Base-by-base conservation (phyloP, 1,140 invertebrate species). In the Goniozus legneri region DNA sequence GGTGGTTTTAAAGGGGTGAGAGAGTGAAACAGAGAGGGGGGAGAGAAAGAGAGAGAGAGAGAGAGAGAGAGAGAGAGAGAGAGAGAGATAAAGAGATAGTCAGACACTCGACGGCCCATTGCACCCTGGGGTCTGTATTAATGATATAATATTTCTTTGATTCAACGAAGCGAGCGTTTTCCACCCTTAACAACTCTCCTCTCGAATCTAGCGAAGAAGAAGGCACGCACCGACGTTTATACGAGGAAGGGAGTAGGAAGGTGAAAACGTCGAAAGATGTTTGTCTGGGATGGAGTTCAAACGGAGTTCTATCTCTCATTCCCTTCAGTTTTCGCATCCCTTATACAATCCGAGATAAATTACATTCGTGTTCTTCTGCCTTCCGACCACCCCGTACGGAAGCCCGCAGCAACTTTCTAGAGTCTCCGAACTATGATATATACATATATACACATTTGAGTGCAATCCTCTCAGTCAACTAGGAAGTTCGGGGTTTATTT, bases 71-170 rank as follows among this genome's bases (percentile, higher is more conserved):
- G 31, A 34, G 12, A 3, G 7, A 14, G n/a, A 36, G 27, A 24
- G 31, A 15, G 21, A 30, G 16, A 32, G 42, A 32, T 41, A 12
- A 32, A 33, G n/a, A 21, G 36, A 36, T 35, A 41, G 49, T 41
- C 34, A 59, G 53, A 56, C 51, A 51, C 53, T 33, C 49, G 44
- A 27, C 56, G n/a, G n/a, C 20, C 54, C 56, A 64, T 64, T 65
- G 60, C 56, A 65, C 56, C 59, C 55, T 57, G 41, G 62, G 58
- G 60, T 58, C 54, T 38, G 52, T 67, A 67, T 62, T 65, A 67
- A 67, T 64, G 66, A 64, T 64, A 62, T 62, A 62, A 69, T 67
- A 64, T 67, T 69, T 69, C 66, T 69, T 67, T 67, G 63, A 69
- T 65, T 65, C 64, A 63, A 50, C 50, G 50, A 42, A 49, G 45